A percentile compares a stretch with the other conserved stretches of the same genome.
Evolutionary conservation across 2,888 invertebrate species (phyloP).

Genomic region (Pasiphila rectangulata): DNA sequence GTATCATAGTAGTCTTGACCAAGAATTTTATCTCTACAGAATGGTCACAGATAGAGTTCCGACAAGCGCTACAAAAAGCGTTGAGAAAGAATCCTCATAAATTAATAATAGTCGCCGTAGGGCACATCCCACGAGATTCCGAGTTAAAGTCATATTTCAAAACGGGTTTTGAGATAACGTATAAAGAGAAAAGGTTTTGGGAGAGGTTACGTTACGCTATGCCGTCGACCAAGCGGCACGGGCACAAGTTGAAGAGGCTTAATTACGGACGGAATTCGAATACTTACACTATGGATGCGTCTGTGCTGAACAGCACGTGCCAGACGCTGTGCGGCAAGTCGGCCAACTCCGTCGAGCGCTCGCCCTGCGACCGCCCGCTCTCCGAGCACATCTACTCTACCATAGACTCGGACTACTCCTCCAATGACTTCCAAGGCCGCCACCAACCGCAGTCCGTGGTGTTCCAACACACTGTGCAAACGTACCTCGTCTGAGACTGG

Average conservation of each 20-base stretch:
- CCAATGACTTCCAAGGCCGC: slow-evolving; percentile 72
- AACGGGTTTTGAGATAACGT: slow-evolving; percentile 91
- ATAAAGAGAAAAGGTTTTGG: slow-evolving; percentile 97
- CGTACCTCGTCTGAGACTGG: slow-evolving; percentile 65
- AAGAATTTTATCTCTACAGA: slow-evolving; percentile 94
- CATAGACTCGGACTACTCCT: slow-evolving; percentile 93
- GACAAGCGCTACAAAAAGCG: slow-evolving; percentile 93
- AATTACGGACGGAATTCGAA: slow-evolving; percentile 91
- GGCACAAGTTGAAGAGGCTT: slow-evolving; percentile 76
- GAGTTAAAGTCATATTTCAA: slow-evolving; percentile 94
- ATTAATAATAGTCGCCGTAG: slow-evolving; percentile 90
- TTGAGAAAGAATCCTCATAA: slow-evolving; percentile 91
- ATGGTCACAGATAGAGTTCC: slow-evolving; percentile 95
- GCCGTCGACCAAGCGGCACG: slow-evolving; percentile 87
- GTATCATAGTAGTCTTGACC: slow-evolving; percentile 93
- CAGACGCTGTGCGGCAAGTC: slow-evolving; percentile 81
- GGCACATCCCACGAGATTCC: slow-evolving; percentile 90
- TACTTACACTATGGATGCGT: slow-evolving; percentile 89
- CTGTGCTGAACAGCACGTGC: slow-evolving; percentile 82
- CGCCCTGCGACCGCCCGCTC: slow-evolving; percentile 86
- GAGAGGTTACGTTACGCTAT: slow-evolving; percentile 94
- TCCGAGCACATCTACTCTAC: slow-evolving; percentile 95
- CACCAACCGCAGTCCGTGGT: slow-evolving; percentile 72
- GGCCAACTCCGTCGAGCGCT: slow-evolving; percentile 77
- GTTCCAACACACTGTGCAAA: slow-evolving; percentile 75